Evolutionary conservation across 92 coral and sea anemone species (phyloP), one percentile per base, ranked within the genome.

Genomic region (Umimayanthus kanabou): DNA sequence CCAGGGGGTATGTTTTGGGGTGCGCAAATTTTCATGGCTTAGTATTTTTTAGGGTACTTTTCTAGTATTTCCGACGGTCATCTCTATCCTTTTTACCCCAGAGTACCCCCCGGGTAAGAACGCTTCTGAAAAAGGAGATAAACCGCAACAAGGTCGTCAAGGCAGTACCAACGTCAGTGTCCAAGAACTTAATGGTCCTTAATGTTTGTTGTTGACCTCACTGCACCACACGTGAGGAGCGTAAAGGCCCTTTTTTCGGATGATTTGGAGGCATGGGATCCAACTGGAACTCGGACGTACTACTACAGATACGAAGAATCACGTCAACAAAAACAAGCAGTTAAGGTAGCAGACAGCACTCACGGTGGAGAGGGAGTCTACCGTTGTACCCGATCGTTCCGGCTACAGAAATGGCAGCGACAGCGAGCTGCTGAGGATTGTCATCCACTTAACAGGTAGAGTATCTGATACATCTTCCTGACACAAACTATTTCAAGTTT

Each of bases 201-300:
- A 74, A 0, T 82, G 29, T 90, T 90, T n/a, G 64, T 90, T 42
- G 90, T 87, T n/a, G 92, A 86, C 80, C 69, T 77, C 22, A 77
- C 67, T 11, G 73, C 90, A 39, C 82, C 92, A 23, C 90, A 90
- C 39, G 92, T 87, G 29, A 86, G 42, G 61, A 87, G 83, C 85
- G 80, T 90, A 77, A 90, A 86, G 64, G 82, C 50, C 43, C 89
- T 90, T 76, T 69, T 87, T 76, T 84, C 88, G 13, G 93, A 87
- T 76, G 93, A 90, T 28, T 73, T 87, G 81, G 88, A 90, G 77
- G 74, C 81, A 37, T 90, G 93, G 90, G 78, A 49, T 67, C 90
- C 77, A 77, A 90, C 88, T 23, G 93, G 93, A 73, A 90, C 93
- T 29, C 88, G 84, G 87, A 87, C 88, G 71, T 87, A 73, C 72